Conservation (phyloP, 2,797 vertebrate species). For the Macroramphosus scolopax region DNA sequence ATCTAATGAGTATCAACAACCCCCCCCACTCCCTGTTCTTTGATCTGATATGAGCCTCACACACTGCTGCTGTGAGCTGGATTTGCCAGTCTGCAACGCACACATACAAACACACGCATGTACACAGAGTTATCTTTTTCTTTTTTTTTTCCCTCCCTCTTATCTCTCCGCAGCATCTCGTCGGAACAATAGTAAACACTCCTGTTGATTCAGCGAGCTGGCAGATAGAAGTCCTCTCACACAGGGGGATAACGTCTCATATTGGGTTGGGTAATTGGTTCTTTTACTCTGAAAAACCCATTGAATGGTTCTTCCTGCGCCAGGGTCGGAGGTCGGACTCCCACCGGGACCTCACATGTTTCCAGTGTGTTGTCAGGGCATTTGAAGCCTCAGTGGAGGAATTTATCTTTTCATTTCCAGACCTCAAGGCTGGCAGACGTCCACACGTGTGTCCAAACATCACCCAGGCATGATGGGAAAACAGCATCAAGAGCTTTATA, state of each 20-base stretch:
- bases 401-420: conserved; percentile 17
- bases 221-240: conserved; percentile 8
- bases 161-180: neutral
- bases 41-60: conserved; percentile 39
- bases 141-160: neutral
- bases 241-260: neutral
- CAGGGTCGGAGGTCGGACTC: conserved; percentile 22
- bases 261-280: neutral
- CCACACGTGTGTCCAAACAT: conserved; percentile 2
- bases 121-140: neutral
- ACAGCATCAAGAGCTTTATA: no score
- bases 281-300: conserved; percentile 7
- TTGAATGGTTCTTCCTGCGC: conserved; percentile 6
- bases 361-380: conserved; percentile 24
- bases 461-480: conserved; percentile 6
- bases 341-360: conserved; percentile 25
- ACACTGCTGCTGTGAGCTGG: conserved; percentile 10
- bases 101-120: neutral
- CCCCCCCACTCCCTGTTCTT: conserved; percentile 23
- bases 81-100: conserved; percentile 13
- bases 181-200: conserved; percentile 22
- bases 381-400: conserved; percentile 14
- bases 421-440: conserved; percentile 20
- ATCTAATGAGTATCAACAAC: conserved; percentile 24
- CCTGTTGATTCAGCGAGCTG: conserved; percentile 23